phyloP scores from a whole-genome alignment of 2,888 invertebrate genomes.

The Synanthedon myopaeformis region DNA sequence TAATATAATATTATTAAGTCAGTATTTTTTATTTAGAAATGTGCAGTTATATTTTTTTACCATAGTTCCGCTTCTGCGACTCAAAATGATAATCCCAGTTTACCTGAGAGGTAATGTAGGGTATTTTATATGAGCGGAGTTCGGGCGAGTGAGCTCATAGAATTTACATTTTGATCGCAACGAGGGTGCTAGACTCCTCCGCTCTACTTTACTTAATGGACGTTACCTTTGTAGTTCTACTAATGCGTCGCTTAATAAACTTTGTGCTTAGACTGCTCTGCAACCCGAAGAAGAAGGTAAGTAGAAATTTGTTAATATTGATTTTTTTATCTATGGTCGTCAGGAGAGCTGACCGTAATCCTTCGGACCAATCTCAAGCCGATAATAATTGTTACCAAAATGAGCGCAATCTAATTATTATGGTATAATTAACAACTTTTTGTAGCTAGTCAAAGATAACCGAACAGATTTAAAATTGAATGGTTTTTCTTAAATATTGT shows the following conservation, averaged over 20 bases:
- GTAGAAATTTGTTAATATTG: not conserved
- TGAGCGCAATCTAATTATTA: too few species aligned
- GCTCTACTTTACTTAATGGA: conserved; percentile 1
- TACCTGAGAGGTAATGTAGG: not conserved
- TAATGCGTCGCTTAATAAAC: not conserved
- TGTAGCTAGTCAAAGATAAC: too few species aligned
- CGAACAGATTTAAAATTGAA: too few species aligned
- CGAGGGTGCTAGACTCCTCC: conserved; percentile 1
- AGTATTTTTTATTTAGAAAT: too few species aligned
- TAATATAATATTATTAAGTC: too few species aligned
- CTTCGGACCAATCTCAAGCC: too few species aligned
- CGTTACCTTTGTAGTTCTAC: not conserved
- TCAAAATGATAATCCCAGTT: not conserved
- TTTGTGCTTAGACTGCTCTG: not conserved
- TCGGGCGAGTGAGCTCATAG: conserved; percentile 9
- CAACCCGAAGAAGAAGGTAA: not conserved
- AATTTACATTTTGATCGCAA: conserved; percentile 16
- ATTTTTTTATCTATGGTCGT: too few species aligned
- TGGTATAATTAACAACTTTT: too few species aligned
- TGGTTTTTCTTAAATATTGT: too few species aligned
- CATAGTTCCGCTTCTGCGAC: not conserved
- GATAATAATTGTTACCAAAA: too few species aligned
- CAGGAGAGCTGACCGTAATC: too few species aligned
- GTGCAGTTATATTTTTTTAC: too few species aligned
- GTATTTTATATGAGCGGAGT: conserved; percentile 6